phyloP scores from a whole-genome alignment of 2,113 vertebrate genomes.

The Ivindomyrus marchei region DNA sequence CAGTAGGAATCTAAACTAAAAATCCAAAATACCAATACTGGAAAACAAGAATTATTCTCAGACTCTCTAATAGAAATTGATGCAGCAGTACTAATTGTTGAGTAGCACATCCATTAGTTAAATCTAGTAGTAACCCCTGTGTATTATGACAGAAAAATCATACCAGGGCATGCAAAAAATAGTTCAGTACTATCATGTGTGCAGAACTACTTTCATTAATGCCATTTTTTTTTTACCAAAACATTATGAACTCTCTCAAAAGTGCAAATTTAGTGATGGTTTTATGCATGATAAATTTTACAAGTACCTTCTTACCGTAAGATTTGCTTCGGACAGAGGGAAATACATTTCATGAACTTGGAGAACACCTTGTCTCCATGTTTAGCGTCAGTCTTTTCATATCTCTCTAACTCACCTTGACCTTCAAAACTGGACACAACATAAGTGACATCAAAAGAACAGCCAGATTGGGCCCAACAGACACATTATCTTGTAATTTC shows the following conservation, averaged over 20 bases:
- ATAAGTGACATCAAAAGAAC: neutral
- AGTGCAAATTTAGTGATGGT: neutral
- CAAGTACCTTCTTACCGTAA: constrained; percentile 52
- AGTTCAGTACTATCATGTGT: neutral
- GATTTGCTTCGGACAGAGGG: constrained; percentile 68
- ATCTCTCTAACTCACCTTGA: constrained; percentile 54
- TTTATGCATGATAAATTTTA: neutral
- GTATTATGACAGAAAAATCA: neutral
- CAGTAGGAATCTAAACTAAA: neutral
- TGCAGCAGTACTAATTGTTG: neutral
- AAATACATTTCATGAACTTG: constrained; percentile 75
- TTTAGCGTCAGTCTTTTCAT: constrained; percentile 63
- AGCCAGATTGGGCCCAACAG: neutral
- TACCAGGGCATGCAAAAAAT: neutral
- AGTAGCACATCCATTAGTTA: neutral
- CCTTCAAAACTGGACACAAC: constrained; percentile 39
- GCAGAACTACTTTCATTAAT: neutral
- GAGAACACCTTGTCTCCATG: constrained; percentile 61
- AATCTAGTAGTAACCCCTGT: neutral
- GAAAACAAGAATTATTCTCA: neutral
- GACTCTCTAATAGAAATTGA: neutral
- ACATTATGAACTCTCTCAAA: neutral
- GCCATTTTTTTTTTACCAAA: neutral
- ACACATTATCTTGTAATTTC: neutral
- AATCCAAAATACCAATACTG: neutral